Base-by-base conservation (phyloP, 2,888 invertebrate genomes). In the Monochamus alternatus region DNA sequence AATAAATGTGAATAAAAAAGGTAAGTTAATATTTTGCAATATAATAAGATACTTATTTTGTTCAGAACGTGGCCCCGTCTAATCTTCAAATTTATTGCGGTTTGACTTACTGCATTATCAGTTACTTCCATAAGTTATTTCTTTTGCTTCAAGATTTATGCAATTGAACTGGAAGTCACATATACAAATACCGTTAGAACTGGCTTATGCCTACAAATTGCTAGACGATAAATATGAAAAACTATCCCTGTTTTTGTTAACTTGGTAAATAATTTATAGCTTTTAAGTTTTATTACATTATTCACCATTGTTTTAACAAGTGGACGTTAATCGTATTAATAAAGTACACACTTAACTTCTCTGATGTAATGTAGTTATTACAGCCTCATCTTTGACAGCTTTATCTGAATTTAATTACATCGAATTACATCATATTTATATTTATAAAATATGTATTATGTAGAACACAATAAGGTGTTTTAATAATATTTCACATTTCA, bases 201-300 rank as follows among this genome's bases (percentile, higher is more conserved):
- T 43, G 38, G 32, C 30, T 51, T 47, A 1, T 65, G 65, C 22
- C 30, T 47, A 65, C 65, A 65, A 65, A 65, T 65, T 65, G 22
- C 65, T 44, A n/a, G 9, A 47, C 65, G 8, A 47, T 32, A 32
- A 52, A 51, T 55, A 52, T 38, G 66, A 66, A 52, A 30, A 66
- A 55, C n/a, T 52, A 55, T 32, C 52, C 14, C n/a, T 8, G 66
- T 66, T 66, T 66, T 66, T 66, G n/a, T 55, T 52, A 51, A 52
- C 32, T 30, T 55, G 31, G 52, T 55, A 55, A 52, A 32, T 66
- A 66, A 66, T 66, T 66, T 66, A 66, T 66, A 14, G 32, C 52
- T 12, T 12, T 30, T 22, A n/a, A 51, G 51, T 52, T 32, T 66
- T 66, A 55, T 66, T 52, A 8, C 52, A 66, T 66, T 66, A 66